Percentiles rank a stretch among this genome's conserved stretches.
These are phyloP conservation scores for Diaphora mendica DNA, from an alignment of 2,888 invertebrate genomes.

Conservation along the genomic window DNA sequence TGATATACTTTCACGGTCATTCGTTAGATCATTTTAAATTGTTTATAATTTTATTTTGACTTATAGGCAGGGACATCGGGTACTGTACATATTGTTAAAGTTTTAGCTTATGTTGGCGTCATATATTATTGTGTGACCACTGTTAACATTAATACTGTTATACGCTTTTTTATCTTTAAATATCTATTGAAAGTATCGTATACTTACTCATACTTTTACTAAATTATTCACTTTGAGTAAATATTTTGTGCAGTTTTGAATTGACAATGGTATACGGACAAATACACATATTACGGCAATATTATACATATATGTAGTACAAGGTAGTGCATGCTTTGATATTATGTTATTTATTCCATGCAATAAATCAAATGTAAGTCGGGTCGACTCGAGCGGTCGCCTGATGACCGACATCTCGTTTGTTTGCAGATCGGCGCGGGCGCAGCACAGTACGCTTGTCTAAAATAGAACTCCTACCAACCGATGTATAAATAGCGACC, in stretches of 20 bases:
- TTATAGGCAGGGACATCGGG: slow-evolving; percentile 60
- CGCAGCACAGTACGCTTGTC: slow-evolving; percentile 71
- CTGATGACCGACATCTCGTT: slow-evolving; percentile 79
- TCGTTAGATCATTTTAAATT: slow-evolving; percentile 65
- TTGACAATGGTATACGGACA: slow-evolving; percentile 58
- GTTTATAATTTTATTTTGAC: slow-evolving; percentile 63
- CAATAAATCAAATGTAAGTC: slow-evolving; percentile 69
- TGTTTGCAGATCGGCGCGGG: slow-evolving; percentile 77
- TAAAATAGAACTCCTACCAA: slow-evolving; percentile 79
- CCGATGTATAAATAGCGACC: slow-evolving; percentile 74
- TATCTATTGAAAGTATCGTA: slow-evolving; percentile 50
- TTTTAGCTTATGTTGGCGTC: slow-evolving; percentile 66
- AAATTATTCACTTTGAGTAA: slow-evolving; percentile 39
- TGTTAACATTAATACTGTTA: slow-evolving; percentile 69
- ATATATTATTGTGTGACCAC: slow-evolving; percentile 61
- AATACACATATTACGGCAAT: slow-evolving; percentile 57
- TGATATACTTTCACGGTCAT: slow-evolving; percentile 63
- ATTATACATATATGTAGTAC: slow-evolving; percentile 67
- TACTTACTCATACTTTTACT: slow-evolving; percentile 33
- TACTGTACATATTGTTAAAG: slow-evolving; percentile 74
- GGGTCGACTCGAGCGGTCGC: slow-evolving; percentile 64
- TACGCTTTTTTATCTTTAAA: slow-evolving; percentile 52
- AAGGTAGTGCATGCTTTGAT: slow-evolving; percentile 72
- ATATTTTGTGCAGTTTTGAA: slow-evolving; percentile 47
- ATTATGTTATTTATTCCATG: slow-evolving; percentile 69